Percentiles rank a stretch among this genome's conserved stretches.
These are phyloP conservation scores for Heterotilapia buettikoferi DNA, from an alignment of 2,113 vertebrate genomes.

Conservation along the genomic window DNA sequence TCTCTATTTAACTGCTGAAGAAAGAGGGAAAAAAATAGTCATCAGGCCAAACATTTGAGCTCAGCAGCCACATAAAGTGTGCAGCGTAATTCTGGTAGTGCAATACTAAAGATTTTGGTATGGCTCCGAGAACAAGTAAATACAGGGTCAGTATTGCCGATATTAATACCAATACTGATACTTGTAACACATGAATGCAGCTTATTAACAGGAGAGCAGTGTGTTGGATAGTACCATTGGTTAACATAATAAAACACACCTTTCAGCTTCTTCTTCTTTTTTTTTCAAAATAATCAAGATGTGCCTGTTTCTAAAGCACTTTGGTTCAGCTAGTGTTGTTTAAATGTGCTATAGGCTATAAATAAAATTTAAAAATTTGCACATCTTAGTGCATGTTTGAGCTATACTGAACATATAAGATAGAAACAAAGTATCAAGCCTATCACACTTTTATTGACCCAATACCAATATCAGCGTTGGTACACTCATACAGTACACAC, in stretches of 20 bases:
- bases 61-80: neutral
- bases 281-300: neutral
- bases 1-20: neutral
- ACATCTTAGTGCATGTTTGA: neutral
- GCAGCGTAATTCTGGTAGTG: neutral
- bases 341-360: neutral
- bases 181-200: neutral
- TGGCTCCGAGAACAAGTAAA: neutral
- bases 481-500: no score
- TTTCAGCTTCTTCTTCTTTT: no score
- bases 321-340: no score
- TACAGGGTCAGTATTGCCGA: neutral
- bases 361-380: neutral
- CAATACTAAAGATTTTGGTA: neutral
- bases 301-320: neutral
- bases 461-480: no score
- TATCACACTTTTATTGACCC: no score
- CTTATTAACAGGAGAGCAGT: neutral
- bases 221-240: neutral
- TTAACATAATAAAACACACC: neutral
- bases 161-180: neutral
- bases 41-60: neutral
- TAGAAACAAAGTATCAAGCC: no score
- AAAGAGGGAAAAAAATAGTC: neutral
- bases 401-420: no score